A percentile compares a stretch with the other conserved stretches of the same genome.
phyloP scores from a whole-genome alignment of 2,888 invertebrate species.

The Ornithoptera alexandrae region DNA sequence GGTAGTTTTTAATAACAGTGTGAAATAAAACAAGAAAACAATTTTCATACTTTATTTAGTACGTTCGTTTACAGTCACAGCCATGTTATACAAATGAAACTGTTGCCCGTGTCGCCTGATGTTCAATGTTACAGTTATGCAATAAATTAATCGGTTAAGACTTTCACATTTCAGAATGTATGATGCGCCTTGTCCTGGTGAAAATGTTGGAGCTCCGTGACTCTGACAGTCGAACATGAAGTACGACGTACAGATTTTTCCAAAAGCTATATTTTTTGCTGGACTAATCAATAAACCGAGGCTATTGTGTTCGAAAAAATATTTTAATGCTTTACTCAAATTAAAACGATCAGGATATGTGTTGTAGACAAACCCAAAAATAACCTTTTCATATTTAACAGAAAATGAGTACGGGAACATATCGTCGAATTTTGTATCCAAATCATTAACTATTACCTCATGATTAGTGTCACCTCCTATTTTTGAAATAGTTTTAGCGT shows the following conservation, averaged over 20 bases:
- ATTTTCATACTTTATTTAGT: slow-evolving; percentile 49
- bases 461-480: slow-evolving; percentile 71
- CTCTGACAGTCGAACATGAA: slow-evolving; percentile 85
- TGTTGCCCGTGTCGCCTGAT: slow-evolving; percentile 76
- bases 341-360: slow-evolving; percentile 79
- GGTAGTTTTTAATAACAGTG: neutral
- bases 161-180: slow-evolving; percentile 82
- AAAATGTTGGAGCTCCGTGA: slow-evolving; percentile 81
- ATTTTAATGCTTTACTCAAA: slow-evolving; percentile 80
- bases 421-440: slow-evolving; percentile 72
- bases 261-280: slow-evolving; percentile 76
- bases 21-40: neutral
- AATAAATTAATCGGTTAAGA: slow-evolving; percentile 81
- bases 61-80: slow-evolving; percentile 51
- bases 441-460: slow-evolving; percentile 79
- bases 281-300: slow-evolving; percentile 79
- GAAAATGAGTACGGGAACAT: slow-evolving; percentile 81
- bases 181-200: slow-evolving; percentile 78
- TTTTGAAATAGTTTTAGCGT: slow-evolving; percentile 68
- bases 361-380: slow-evolving; percentile 82
- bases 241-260: slow-evolving; percentile 76
- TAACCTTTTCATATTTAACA: slow-evolving; percentile 77
- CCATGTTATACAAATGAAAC: slow-evolving; percentile 71
- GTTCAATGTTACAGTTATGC: slow-evolving; percentile 81
- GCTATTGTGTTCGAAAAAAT: slow-evolving; percentile 78